These are phyloP conservation scores for Platalea minor DNA, from an alignment of 2,797 vertebrate species.

Conservation along the genomic window DNA sequence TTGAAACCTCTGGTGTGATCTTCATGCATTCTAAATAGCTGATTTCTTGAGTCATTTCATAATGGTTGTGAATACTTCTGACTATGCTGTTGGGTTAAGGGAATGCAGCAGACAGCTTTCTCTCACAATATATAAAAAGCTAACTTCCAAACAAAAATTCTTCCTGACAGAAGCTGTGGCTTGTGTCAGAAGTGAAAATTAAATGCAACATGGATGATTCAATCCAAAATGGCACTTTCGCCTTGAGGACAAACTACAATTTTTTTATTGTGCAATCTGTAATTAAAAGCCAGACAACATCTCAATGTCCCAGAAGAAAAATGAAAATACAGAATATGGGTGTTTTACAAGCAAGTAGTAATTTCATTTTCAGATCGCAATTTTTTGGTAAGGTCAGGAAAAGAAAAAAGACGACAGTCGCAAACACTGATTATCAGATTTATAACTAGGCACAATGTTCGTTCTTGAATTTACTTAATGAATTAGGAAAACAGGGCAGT, in stretches of 20 bases:
- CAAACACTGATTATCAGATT: background rate
- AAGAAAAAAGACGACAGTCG: background rate
- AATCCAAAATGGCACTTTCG: conserved; percentile 2
- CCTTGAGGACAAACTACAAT: background rate
- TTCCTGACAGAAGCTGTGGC: conserved; percentile 43
- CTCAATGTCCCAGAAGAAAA: background rate
- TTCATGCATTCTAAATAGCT: background rate
- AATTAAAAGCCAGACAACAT: conserved; percentile 44
- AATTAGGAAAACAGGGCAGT: background rate
- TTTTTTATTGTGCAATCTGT: background rate
- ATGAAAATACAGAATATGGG: background rate
- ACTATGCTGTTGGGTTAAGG: background rate
- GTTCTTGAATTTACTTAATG: background rate
- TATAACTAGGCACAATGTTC: background rate
- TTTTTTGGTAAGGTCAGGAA: background rate
- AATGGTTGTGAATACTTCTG: background rate
- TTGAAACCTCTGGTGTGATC: conserved; percentile 5
- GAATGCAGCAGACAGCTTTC: conserved; percentile 28
- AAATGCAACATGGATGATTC: conserved; percentile 45
- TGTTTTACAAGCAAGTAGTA: background rate
- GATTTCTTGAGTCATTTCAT: conserved; percentile 27
- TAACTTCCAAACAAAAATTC: conserved; percentile 33
- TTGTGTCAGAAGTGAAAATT: conserved; percentile 59
- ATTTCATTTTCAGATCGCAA: background rate
- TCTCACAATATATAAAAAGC: background rate